A percentile compares a stretch with the other conserved stretches of the same genome.
These are phyloP conservation scores for Dryocosmus kuriphilus DNA, from an alignment of 2,888 invertebrate species.

Conservation along the genomic window DNA sequence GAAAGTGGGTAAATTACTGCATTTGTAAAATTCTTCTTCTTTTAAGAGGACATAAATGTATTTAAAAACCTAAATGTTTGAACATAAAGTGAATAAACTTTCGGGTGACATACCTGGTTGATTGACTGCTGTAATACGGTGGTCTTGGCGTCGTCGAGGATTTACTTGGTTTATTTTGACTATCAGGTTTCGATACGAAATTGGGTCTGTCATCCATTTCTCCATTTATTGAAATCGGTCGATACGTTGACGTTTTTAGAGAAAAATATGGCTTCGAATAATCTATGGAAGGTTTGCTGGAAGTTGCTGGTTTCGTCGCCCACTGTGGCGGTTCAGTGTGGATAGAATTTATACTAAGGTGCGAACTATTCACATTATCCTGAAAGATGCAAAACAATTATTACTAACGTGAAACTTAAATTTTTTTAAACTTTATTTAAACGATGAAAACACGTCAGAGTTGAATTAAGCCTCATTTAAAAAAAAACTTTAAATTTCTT, in stretches of 20 bases:
- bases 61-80: background rate
- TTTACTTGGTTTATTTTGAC: constrained; percentile 59
- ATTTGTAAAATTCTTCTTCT: background rate
- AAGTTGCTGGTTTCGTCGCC: constrained; percentile 69
- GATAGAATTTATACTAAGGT: constrained; percentile 65
- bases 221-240: constrained; percentile 61
- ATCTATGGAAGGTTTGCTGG: constrained; percentile 64
- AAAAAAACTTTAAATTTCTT: no score
- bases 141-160: constrained; percentile 68
- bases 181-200: constrained; percentile 68
- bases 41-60: no score
- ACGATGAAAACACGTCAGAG: no score
- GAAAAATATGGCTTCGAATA: constrained; percentile 70
- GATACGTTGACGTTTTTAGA: constrained; percentile 68
- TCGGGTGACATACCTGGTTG: constrained; percentile 69
- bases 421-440: no score
- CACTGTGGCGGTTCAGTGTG: constrained; percentile 72
- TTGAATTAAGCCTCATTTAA: no score
- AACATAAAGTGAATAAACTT: background rate
- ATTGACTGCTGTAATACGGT: constrained; percentile 61
- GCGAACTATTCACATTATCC: constrained; percentile 64
- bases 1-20: background rate
- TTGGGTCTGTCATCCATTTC: constrained; percentile 66
- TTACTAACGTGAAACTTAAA: background rate
- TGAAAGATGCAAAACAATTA: constrained; percentile 48